Conservation (phyloP, 2,888 invertebrate genomes). For the Rhingia campestris region DNA sequence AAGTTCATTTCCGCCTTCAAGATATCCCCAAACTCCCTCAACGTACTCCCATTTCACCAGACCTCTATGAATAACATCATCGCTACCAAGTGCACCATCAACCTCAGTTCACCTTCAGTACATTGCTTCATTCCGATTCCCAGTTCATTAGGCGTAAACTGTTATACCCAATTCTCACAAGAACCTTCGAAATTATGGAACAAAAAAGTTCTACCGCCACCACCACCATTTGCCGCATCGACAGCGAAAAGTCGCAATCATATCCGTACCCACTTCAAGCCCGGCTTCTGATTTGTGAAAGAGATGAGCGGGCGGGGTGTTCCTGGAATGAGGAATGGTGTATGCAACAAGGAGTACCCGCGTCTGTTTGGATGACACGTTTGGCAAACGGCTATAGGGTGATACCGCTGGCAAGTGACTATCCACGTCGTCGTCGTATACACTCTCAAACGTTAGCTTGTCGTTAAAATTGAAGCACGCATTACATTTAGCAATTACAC, state of each 20-base stretch:
- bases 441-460: not conserved
- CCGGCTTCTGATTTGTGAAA: slow-evolving; percentile 2
- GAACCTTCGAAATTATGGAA: slow-evolving; percentile 7
- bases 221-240: slow-evolving; percentile 5
- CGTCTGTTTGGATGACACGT: slow-evolving; percentile 24
- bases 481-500: slow-evolving; percentile 65
- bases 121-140: slow-evolving; percentile 57
- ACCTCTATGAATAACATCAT: no score
- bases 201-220: slow-evolving; percentile 12
- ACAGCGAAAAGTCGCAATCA: slow-evolving; percentile 22
- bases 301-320: slow-evolving; percentile 22
- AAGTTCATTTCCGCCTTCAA: no score
- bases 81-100: not conserved
- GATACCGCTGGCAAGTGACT: slow-evolving; percentile 16
- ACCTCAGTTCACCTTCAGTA: slow-evolving; percentile 3
- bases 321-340: slow-evolving; percentile 49
- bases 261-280: slow-evolving; percentile 13
- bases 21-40: no score
- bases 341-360: slow-evolving; percentile 43
- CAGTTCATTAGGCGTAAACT: slow-evolving; percentile 49
- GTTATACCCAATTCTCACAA: slow-evolving; percentile 59
- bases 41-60: no score
- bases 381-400: slow-evolving; percentile 14
- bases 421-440: not conserved
- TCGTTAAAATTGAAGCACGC: slow-evolving; percentile 58